Evolutionary conservation across 2,888 invertebrate species (phyloP), one percentile per base, ranked within the genome.

Genomic region (Eupithecia subumbrata): DNA sequence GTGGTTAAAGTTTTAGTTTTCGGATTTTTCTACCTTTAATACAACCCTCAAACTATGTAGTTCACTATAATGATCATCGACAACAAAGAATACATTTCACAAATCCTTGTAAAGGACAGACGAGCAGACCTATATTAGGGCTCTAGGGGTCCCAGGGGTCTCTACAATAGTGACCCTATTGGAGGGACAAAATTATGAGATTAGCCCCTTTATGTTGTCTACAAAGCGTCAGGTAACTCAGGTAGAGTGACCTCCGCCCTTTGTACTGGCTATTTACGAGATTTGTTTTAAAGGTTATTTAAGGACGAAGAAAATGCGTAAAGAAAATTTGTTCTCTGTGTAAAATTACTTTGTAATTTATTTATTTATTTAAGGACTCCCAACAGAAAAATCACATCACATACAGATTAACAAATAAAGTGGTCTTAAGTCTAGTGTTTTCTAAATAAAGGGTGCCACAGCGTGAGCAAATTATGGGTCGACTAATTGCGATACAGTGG

Each of bases 171-270:
- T 22, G 56, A 60, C 60, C 60, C 60, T 69, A 80, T 82, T 82
- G 81, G 79, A 66, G 71, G 72, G 75, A 74, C 78, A 79, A 82
- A 81, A 82, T 82, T 81, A 82, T 81, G 81, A 80, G 82, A 81
- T 81, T 81, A 81, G 76, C 52, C 40, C 81, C 76, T 80, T 81
- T 81, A 79, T 81, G 77, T 72, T 78, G 77, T 74, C 74, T 77
- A 75, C 73, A 60, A 69, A 73, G 70, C 75, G 72, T 75, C 75
- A 78, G 78, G 76, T 76, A 77, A 75, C 69, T 77, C 74, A 76
- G 76, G 78, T 77, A 74, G 71, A 72, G 68, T 48, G 52, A 76
- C 71, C 77, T 79, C 74, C 76, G 75, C 76, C 79, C 78, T 76
- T 78, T 76, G 78, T 78, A 66, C 73, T 69, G 40, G 70, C 70